Evolutionary conservation across 2,888 invertebrate species (phyloP), one percentile per base, ranked within the genome.

Genomic region (Yponomeuta sedellus): DNA sequence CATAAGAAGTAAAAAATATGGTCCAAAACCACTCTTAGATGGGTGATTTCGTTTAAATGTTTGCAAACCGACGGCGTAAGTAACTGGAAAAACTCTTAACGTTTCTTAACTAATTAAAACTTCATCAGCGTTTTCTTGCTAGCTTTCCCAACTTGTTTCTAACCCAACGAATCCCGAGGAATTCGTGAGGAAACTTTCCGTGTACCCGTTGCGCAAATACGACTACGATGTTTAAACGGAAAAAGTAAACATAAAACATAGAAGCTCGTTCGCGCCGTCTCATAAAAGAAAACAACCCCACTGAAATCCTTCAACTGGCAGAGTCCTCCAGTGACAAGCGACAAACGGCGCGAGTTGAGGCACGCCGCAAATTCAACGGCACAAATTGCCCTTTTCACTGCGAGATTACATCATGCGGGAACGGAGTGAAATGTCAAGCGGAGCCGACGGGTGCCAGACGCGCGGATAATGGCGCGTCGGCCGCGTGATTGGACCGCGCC

Each of bases 331-430:
- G 78, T 75, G 80, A 81, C 81, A 84, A 88, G 86, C 86, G 88
- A 88, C 89, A 86, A 83, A 79, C 80, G 84, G 83, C 80, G 75
- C 87, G 83, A 88, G 86, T 84, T 83, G 85, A 82, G 86, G 83
- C 88, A 81, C 83, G 83, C 90, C 88, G 85, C 91, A 91, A 88
- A 89, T 90, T 90, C 89, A 88, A 83, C 89, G 84, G 86, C 88
- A 89, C 90, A 90, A 91, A 91, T 91, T 90, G 91, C 88, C 91
- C 91, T 89, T 90, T 91, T 91, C 91, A 89, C 90, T 86, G 88
- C 83, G 90, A 91, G 91, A 91, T 91, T 91, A 90, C 90, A 91
- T 91, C 90, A 89, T 90, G 91, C 89, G 90, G 91, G 90, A 90
- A 86, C 81, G 82, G 89, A 91, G 91, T 90, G 91, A 91, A 91